Evolutionary conservation across 2,797 vertebrate species (phyloP), one percentile per base, ranked within the genome.

Genomic region (Poecilia wingei): DNA sequence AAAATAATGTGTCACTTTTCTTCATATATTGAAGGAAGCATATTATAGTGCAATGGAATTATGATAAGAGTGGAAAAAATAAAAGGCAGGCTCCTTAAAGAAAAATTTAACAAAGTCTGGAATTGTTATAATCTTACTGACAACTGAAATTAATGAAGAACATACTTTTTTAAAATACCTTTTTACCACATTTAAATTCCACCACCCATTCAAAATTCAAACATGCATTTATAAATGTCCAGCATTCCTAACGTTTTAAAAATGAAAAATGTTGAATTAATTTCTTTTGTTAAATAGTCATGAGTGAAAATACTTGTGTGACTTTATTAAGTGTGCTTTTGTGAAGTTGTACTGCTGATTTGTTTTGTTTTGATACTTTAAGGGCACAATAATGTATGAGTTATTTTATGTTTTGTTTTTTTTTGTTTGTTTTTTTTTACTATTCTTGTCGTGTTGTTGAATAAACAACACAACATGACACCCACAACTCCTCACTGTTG

Each of bases 271-370:
- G 16, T 18, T 68, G 0, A 41, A 25, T 22, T 25, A 68, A 68
- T 68, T 64, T 41, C 0, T 68, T 39, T 68, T 25, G 2, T 25
- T 12, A 68, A 41, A 68, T 12, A 25, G 20, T 4, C 1, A 41
- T 6, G 20, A 6, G 39, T 41, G 1, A 10, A 68, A 68, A 41
- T 68, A 22, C 4, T 22, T 53, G 28, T 72, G 47, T 61, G 61
- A 36, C 33, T 84, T 83, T 68, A 39, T 84, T 77, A 4, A 45
- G 6, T 70, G 70, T 45, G 25, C 72, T 81, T 28, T 36, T 64
- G 68, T 79, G 59, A 80, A 68, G 45, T 79, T 72, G 55, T 79
- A 45, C 81, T 86, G 82, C 82, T 82, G 72, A 86, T 88, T 64
- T 86, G 10, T 88, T 82, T 82, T 66, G n/a, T 74, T 79, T 79